phyloP scores from a whole-genome alignment of 2,797 vertebrate genomes.

The Cryptoprocta ferox region DNA sequence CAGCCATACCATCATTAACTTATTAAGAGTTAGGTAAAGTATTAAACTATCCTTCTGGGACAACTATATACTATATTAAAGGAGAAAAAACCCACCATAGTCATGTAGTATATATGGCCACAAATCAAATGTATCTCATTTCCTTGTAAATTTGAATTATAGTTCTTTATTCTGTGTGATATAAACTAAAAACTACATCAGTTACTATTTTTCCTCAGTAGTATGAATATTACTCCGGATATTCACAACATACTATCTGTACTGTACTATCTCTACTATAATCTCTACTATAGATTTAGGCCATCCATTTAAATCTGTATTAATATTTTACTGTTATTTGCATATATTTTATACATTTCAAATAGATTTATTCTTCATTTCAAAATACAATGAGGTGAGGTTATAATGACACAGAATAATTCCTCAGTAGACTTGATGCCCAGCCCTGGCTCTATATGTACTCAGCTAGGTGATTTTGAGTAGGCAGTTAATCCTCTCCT shows the following conservation, averaged over 20 bases:
- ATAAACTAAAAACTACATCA: not conserved
- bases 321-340: not conserved
- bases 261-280: too few relatives aligned
- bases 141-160: not conserved
- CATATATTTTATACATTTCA: conserved; percentile 8
- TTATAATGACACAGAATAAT: not conserved
- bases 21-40: not conserved
- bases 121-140: not conserved
- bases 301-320: not conserved
- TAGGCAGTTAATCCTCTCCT: not conserved
- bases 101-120: too few relatives aligned
- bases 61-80: not conserved
- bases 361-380: not conserved
- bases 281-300: not conserved
- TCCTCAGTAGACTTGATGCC: not conserved
- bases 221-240: not conserved
- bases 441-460: not conserved
- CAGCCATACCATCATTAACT: not conserved
- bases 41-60: not conserved
- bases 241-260: not conserved
- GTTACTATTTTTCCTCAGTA: not conserved
- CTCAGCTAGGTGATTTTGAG: not conserved
- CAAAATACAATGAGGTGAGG: not conserved
- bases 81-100: not conserved
- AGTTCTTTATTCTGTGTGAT: not conserved